phyloP scores from a whole-genome alignment of 2,888 invertebrate species.

The Rhagophthalmus giganteus region DNA sequence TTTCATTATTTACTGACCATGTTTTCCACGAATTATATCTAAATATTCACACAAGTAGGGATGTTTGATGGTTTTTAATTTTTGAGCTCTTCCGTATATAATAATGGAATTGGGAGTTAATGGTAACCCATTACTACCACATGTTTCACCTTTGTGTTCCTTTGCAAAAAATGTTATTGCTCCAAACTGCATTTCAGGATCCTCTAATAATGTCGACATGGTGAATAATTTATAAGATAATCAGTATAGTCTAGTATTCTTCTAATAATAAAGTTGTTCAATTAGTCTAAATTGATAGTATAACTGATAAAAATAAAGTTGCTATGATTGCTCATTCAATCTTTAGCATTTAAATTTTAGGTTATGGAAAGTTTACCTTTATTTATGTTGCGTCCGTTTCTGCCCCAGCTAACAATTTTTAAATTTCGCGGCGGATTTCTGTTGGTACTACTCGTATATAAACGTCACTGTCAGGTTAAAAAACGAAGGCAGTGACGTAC shows the following conservation, averaged over 20 bases:
- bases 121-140: constrained; percentile 95
- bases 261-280: no score
- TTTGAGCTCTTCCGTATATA: constrained; percentile 86
- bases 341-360: background rate
- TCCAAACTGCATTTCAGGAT: constrained; percentile 67
- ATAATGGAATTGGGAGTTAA: constrained; percentile 95
- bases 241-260: no score
- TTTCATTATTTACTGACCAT: constrained; percentile 67
- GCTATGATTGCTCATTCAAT: no score
- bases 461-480: no score
- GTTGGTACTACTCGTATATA: no score
- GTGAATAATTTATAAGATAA: constrained; percentile 1
- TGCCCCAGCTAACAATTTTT: no score
- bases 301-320: no score
- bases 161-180: constrained; percentile 90
- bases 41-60: constrained; percentile 85
- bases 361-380: no score
- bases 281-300: no score
- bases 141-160: constrained; percentile 85
- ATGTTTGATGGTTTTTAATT: constrained; percentile 76
- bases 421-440: no score
- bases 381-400: no score
- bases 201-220: constrained; percentile 47
- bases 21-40: constrained; percentile 90
- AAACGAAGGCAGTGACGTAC: no score